These are phyloP conservation scores for Ophiodon elongatus DNA, from an alignment of 2,113 vertebrate species.

Conservation along the genomic window DNA sequence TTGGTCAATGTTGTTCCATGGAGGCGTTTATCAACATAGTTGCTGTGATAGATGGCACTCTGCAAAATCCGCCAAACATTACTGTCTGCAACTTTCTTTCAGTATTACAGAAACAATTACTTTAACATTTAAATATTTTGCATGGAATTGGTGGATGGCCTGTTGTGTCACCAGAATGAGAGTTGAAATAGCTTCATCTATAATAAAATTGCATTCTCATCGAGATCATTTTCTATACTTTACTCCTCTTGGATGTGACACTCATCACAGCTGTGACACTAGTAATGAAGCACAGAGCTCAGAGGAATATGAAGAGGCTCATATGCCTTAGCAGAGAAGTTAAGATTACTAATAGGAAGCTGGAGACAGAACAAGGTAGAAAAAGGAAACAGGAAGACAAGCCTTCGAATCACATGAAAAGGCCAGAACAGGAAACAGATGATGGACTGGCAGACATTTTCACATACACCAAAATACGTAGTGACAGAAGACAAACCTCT, in stretches of 20 bases:
- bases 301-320: constrained; percentile 33
- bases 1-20: not conserved
- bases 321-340: constrained; percentile 7
- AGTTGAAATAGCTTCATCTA: constrained; percentile 3
- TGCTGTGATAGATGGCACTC: not conserved
- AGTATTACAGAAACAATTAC: not conserved
- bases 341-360: constrained; percentile 15
- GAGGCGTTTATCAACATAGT: not conserved
- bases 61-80: not conserved
- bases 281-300: constrained; percentile 27
- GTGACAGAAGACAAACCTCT: constrained; percentile 58
- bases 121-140: not conserved
- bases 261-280: constrained; percentile 31
- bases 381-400: not conserved
- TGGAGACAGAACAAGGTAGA: not conserved
- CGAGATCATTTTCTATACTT: not conserved
- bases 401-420: constrained; percentile 9
- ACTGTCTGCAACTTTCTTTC: not conserved
- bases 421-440: constrained; percentile 9
- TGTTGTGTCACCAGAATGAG: not conserved
- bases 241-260: constrained; percentile 15
- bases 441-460: constrained; percentile 42
- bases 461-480: constrained; percentile 35
- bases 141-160: not conserved
- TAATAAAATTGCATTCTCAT: constrained; percentile 26